A percentile compares a stretch with the other conserved stretches of the same genome.
Evolutionary conservation across 2,888 invertebrate genomes (phyloP).

Genomic region (Pecten maximus): DNA sequence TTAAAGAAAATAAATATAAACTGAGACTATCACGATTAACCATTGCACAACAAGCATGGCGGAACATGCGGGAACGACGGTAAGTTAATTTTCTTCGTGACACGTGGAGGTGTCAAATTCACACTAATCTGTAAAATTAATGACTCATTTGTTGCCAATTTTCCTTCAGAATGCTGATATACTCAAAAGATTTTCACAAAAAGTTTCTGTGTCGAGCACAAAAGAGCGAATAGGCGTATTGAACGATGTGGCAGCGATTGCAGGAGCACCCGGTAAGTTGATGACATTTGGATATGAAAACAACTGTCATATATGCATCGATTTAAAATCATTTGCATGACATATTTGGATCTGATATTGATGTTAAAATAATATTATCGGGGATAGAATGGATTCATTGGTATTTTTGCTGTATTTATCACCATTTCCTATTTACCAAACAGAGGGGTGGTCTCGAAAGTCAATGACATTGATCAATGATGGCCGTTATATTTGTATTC

Average conservation of each 20-base stretch:
- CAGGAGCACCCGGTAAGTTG: slow-evolving; percentile 71
- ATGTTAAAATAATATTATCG: too few species aligned
- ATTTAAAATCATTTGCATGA: neutral
- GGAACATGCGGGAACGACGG: slow-evolving; percentile 71
- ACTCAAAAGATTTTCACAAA: slow-evolving; percentile 76
- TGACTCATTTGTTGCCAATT: neutral
- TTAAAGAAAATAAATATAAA: neutral
- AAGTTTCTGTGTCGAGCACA: slow-evolving; percentile 74
- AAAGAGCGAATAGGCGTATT: slow-evolving; percentile 72
- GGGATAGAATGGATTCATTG: too few species aligned
- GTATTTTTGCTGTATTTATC: neutral
- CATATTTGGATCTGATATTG: neutral
- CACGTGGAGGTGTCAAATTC: slow-evolving; percentile 35
- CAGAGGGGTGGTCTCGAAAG: neutral
- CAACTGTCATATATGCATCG: neutral
- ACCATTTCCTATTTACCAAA: neutral
- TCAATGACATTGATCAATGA: neutral
- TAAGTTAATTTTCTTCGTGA: slow-evolving; percentile 52
- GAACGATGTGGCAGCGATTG: slow-evolving; percentile 69
- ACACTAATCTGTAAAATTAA: neutral
- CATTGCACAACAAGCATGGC: slow-evolving; percentile 78
- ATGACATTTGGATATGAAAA: neutral
- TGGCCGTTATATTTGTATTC: too few species aligned
- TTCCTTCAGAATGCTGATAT: slow-evolving; percentile 71
- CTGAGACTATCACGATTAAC: neutral